These are phyloP conservation scores for Phoebastria nigripes DNA, from an alignment of 2,797 vertebrate genomes.

Conservation along the genomic window DNA sequence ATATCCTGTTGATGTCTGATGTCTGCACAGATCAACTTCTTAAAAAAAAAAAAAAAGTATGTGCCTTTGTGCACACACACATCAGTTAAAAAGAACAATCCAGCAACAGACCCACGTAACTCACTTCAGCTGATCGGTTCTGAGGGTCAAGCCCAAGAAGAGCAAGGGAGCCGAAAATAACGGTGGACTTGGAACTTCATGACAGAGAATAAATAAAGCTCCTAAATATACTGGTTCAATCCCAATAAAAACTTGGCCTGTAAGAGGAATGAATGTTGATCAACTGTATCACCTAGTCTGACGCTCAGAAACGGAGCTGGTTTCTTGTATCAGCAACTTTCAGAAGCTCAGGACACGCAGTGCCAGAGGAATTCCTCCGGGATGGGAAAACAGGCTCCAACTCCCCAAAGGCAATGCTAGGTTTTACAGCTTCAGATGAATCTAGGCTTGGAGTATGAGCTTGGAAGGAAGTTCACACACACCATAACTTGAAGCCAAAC, in stretches of 20 bases:
- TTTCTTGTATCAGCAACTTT: neutral
- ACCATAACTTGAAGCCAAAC: neutral
- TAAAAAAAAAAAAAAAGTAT: rapidly evolving
- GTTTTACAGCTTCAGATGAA: neutral
- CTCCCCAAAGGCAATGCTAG: rapidly evolving
- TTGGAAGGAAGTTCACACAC: neutral
- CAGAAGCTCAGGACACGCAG: neutral
- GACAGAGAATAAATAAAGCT: neutral
- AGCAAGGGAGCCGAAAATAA: neutral
- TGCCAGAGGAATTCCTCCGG: neutral
- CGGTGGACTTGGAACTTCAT: rapidly evolving
- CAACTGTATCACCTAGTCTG: rapidly evolving
- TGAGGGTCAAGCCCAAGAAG: neutral
- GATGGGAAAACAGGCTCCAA: neutral
- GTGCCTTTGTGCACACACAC: neutral
- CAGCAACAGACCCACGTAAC: neutral
- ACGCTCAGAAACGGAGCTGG: rapidly evolving
- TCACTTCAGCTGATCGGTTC: neutral
- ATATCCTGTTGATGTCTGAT: conserved; percentile 79
- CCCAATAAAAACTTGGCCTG: neutral
- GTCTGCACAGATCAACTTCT: conserved; percentile 9
- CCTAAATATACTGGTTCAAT: rapidly evolving
- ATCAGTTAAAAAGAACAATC: neutral
- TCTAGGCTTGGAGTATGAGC: neutral
- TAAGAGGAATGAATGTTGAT: rapidly evolving